A percentile compares a stretch with the other conserved stretches of the same genome.
These are phyloP conservation scores for Ceyx melanurus DNA, from an alignment of 2,113 vertebrate species.

Conservation along the genomic window DNA sequence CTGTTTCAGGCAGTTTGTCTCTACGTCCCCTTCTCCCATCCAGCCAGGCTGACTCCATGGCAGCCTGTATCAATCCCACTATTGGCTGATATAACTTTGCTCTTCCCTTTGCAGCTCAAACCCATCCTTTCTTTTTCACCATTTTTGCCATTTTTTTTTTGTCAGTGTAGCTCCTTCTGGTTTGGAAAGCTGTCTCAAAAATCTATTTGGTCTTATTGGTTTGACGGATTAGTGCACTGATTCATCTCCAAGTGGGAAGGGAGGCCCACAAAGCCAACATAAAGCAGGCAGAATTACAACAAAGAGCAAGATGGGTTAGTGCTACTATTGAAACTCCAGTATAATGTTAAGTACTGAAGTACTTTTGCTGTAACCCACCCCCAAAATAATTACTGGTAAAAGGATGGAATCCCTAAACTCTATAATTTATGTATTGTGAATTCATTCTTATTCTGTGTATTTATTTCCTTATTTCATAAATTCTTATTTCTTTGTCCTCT, in stretches of 20 bases:
- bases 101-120: neutral
- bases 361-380: neutral
- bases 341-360: neutral
- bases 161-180: neutral
- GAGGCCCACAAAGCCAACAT: fast-evolving
- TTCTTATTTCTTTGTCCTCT: neutral
- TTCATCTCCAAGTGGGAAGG: neutral
- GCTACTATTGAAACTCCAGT: neutral
- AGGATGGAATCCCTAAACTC: neutral
- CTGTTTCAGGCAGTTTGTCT: neutral
- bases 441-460: neutral
- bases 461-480: neutral
- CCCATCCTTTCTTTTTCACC: neutral
- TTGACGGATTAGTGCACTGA: neutral
- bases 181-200: neutral
- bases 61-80: neutral
- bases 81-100: fast-evolving
- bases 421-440: neutral
- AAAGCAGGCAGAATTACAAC: neutral
- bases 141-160: neutral
- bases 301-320: neutral
- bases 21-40: neutral
- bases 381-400: neutral
- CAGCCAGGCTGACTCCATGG: neutral
- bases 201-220: neutral